Conservation (phyloP, 2,888 invertebrate species). For the Pseudococcus longispinus region DNA sequence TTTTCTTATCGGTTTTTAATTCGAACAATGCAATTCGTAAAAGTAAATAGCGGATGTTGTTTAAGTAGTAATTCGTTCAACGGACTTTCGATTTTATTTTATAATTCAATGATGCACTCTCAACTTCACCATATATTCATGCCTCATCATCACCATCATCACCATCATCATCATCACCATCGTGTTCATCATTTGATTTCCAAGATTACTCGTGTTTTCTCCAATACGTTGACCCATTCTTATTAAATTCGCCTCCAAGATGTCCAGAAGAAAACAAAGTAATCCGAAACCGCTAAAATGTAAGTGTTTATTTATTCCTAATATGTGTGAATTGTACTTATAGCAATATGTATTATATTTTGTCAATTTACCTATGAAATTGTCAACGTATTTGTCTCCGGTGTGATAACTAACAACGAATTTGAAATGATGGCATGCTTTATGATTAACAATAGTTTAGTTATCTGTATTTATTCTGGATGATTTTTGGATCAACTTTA, state of each 20-base stretch:
- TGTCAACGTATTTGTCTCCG: neutral
- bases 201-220: conserved; percentile 31
- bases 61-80: conserved; percentile 41
- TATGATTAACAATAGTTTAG: neutral
- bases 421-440: neutral
- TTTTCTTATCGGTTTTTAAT: conserved; percentile 2
- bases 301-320: neutral
- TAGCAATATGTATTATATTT: neutral
- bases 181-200: neutral
- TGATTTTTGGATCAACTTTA: neutral
- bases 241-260: neutral
- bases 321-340: neutral
- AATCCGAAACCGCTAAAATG: conserved; percentile 53
- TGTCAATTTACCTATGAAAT: neutral
- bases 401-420: neutral
- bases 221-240: neutral
- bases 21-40: conserved; percentile 35
- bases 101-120: conserved; percentile 50
- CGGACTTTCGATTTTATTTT: conserved; percentile 49
- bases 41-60: conserved; percentile 38
- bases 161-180: conserved; percentile 26
- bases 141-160: conserved; percentile 28
- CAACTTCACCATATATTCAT: conserved; percentile 19
- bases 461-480: neutral
- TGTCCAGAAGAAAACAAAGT: conserved; percentile 48